Percentiles rank a stretch among this genome's conserved stretches.
These are phyloP conservation scores for Butastur rufipennis DNA, from an alignment of 2,113 vertebrate species.

Conservation along the genomic window DNA sequence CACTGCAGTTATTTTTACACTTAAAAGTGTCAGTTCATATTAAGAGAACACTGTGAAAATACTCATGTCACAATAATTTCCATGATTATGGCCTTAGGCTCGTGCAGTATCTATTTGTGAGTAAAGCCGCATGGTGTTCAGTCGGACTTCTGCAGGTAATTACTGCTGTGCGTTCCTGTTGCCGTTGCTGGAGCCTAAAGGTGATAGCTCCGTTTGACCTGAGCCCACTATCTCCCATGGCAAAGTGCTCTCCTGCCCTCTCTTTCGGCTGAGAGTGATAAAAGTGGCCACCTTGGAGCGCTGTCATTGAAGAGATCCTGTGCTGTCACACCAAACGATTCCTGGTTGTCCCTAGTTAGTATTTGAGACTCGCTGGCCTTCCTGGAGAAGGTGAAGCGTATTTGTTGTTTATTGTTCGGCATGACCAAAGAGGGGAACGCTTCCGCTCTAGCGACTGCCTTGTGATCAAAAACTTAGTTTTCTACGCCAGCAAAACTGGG, in stretches of 20 bases:
- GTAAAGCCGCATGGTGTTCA: fast-evolving
- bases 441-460: fast-evolving
- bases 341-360: neutral
- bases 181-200: fast-evolving
- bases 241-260: neutral
- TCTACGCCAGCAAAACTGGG: fast-evolving
- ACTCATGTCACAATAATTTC: fast-evolving
- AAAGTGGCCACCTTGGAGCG: fast-evolving
- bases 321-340: neutral
- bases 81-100: neutral
- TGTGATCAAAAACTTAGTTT: neutral
- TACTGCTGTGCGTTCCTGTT: fast-evolving
- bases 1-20: fast-evolving
- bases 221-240: neutral
- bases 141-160: fast-evolving
- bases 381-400: fast-evolving
- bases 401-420: fast-evolving
- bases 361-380: fast-evolving
- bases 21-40: fast-evolving
- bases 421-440: fast-evolving
- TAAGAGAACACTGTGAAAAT: fast-evolving
- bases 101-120: fast-evolving
- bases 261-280: fast-evolving
- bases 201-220: fast-evolving
- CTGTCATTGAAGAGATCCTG: neutral